These are phyloP conservation scores for Anastatus disparis DNA, from an alignment of 1,140 invertebrate genomes.

Conservation along the genomic window DNA sequence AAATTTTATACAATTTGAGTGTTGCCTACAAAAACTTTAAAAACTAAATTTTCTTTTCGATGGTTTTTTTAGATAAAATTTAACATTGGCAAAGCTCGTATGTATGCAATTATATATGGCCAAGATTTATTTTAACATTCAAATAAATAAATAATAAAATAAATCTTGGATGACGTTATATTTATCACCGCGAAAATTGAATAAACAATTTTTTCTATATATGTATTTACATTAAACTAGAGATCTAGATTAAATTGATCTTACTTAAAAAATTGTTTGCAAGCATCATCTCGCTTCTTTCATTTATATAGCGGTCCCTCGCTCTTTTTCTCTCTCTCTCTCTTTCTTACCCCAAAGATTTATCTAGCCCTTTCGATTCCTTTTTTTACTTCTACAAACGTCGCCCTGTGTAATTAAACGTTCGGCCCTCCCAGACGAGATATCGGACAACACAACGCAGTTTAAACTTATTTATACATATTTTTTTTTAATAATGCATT, in stretches of 20 bases:
- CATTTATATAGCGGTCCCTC: conserved; percentile 40
- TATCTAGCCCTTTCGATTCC: conserved; percentile 39
- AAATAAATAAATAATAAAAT: not conserved
- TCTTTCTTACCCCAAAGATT: conserved; percentile 38
- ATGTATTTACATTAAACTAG: conserved; percentile 34
- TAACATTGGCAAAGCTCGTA: conserved; percentile 2
- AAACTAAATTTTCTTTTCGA: not conserved
- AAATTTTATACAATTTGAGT: not conserved
- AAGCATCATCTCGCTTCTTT: conserved; percentile 20
- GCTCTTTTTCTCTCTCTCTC: conserved; percentile 30
- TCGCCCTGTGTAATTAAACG: conserved; percentile 52
- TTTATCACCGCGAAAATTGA: not conserved
- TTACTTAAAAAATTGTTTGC: conserved; percentile 3
- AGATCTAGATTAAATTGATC: not conserved
- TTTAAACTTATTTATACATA: conserved; percentile 1
- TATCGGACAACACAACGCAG: conserved; percentile 48
- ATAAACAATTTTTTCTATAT: not conserved
- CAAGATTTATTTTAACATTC: no score
- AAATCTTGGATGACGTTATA: not conserved
- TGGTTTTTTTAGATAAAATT: not conserved
- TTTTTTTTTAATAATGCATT: conserved; percentile 18
- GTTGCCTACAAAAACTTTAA: not conserved
- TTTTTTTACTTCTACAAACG: conserved; percentile 42
- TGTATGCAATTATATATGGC: not conserved
- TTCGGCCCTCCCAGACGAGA: conserved; percentile 65